These are phyloP conservation scores for Gibbula magus DNA, from an alignment of 2,888 invertebrate genomes.

Conservation along the genomic window DNA sequence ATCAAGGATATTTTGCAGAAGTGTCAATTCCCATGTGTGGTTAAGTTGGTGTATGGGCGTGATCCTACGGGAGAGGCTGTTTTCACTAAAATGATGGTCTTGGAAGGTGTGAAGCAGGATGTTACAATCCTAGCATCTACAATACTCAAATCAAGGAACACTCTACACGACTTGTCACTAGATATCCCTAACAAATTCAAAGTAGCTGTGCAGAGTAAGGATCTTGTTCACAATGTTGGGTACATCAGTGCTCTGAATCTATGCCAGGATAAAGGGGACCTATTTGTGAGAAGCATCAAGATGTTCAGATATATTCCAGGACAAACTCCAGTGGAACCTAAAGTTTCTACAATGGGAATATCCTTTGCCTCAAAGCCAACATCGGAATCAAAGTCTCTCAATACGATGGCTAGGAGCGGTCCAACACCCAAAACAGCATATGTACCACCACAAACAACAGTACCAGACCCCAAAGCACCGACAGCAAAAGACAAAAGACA, in stretches of 20 bases:
- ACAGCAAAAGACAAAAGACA: too few relatives aligned
- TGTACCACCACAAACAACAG: too few relatives aligned
- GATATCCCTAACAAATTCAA: slow-evolving; percentile 50
- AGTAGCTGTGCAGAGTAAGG: slow-evolving; percentile 50
- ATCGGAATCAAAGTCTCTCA: too few relatives aligned
- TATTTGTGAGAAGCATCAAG: neutral
- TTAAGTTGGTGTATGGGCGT: slow-evolving; percentile 64
- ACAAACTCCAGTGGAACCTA: neutral
- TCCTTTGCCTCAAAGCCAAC: neutral
- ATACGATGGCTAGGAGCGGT: too few relatives aligned
- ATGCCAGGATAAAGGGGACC: slow-evolving; percentile 45
- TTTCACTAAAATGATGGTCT: slow-evolving; percentile 61
- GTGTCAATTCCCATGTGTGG: slow-evolving; percentile 54
- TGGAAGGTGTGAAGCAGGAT: slow-evolving; percentile 57
- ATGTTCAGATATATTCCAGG: neutral
- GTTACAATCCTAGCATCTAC: slow-evolving; percentile 64
- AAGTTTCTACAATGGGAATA: neutral
- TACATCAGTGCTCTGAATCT: slow-evolving; percentile 53
- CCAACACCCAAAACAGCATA: too few relatives aligned
- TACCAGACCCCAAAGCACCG: too few relatives aligned
- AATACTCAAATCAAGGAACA: slow-evolving; percentile 58
- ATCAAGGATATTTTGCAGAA: slow-evolving; percentile 59
- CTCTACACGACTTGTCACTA: slow-evolving; percentile 62
- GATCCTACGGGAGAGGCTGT: slow-evolving; percentile 61
- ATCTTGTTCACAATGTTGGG: slow-evolving; percentile 45